Base-by-base conservation (phyloP, 2,888 invertebrate species). In the Euzophera pinguis region DNA sequence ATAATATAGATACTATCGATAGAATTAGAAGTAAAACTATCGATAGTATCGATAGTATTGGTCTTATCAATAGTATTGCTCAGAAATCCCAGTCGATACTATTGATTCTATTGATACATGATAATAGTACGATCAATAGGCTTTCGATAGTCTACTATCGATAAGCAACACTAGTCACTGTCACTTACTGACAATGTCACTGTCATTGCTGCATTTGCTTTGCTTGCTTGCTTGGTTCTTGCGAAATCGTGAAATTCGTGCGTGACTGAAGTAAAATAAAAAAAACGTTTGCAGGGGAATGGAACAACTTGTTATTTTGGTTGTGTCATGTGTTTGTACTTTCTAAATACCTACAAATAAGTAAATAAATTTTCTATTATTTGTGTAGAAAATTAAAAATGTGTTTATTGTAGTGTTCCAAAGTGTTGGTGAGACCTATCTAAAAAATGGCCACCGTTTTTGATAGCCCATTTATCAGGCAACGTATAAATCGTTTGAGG, bases 381-480 rank as follows among this genome's bases (percentile, higher is more conserved):
- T 53, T 13, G 47, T 29, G 35, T 43, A 12, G n/a, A 42, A 10
- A 34, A 27, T 43, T n/a, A 14, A 27, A 58, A 60, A 55, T 58
- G 62, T 54, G 63, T 67, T 67, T 66, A 62, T 55, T 54, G 61
- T 43, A 32, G 29, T n/a, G n/a, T 62, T 67, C 64, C 67, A 54
- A 67, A 63, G 50, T 64, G 57, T 55, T 64, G 58, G 47, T 57
- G 56, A 57, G 63, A 53, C 10, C 56, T 47, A 60, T 59, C 63
- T 59, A 60, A 69, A 91, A 88, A 80, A 92, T 92, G 92, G 92
- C 92, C 75, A 92, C 92, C 80, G 91, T 92, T 61, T 92, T 92
- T 73, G 92, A 92, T 83, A 92, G 92, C 65, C 92, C 92, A 51
- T 92, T 91, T 66, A 87, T 92, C 65, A 87, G 92, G 71, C 92